Evolutionary conservation across 2,797 vertebrate genomes (phyloP), one percentile per base, ranked within the genome.

Genomic region (Distichodus sexfasciatus): DNA sequence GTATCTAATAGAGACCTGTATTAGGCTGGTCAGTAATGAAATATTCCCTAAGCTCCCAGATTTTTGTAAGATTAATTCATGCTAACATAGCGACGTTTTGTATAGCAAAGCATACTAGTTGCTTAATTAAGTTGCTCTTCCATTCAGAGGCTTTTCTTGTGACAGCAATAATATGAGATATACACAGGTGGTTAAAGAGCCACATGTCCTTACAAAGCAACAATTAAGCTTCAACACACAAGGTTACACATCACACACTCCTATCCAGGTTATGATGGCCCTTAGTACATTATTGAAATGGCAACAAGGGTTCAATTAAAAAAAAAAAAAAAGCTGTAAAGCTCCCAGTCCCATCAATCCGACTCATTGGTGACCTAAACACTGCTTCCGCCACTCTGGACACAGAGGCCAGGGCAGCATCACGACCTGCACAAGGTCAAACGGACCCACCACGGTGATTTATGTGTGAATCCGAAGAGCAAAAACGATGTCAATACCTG

Each of bases 401-500:
- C n/a, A n/a, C n/a, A n/a, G 7, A 51, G 46, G 26, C 19, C 3
- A 12, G 41, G 23, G 41, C 59, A 48, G 26, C 26, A 38, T 53
- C 51, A 71, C 40, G 50, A 58, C 23, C 44, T 35, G 3, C 14
- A 72, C 17, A 21, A 19, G 24, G 41, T n/a, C n/a, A n/a, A 10
- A 28, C n/a, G 10, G 29, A 53, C n/a, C 48, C 51, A 47, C 40
- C 31, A 40, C 41, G 15, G 29, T n/a, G n/a, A n/a, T n/a, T n/a
- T n/a, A n/a, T n/a, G n/a, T n/a, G n/a, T n/a, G 38, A 57, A 46
- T 60, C 21, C 28, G 53, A 26, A 28, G 33, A 53, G 21, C 50
- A 36, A 41, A 72, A 69, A 41, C 6, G 59, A 64, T 17, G 10
- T 28, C 33, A 19, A 28, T 66, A 38, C 53, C 57, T 74, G 51